Conservation (phyloP, 2,113 vertebrate species). For the Peucedramus taeniatus region DNA sequence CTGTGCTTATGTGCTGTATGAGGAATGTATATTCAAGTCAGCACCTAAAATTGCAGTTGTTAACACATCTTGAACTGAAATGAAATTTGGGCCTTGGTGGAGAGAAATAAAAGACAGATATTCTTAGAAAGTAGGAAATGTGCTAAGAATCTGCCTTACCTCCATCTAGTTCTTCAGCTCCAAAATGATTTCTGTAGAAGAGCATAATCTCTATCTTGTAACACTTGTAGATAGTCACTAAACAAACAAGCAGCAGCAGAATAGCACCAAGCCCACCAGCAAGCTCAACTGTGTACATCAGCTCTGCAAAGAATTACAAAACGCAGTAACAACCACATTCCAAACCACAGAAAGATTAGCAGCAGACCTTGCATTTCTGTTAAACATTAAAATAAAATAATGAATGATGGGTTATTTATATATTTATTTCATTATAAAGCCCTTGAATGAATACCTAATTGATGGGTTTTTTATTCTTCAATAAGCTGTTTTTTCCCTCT, state of each 20-base stretch:
- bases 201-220: conserved; percentile 98
- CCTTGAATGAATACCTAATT: not conserved
- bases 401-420: not conserved
- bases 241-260: conserved; percentile 91
- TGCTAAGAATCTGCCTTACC: conserved; percentile 77
- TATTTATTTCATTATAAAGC: not conserved
- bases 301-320: conserved; percentile 79
- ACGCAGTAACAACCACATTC: not conserved
- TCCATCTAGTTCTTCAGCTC: conserved; percentile 92
- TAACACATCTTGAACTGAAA: not conserved
- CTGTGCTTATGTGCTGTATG: not conserved
- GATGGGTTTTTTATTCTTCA: not conserved
- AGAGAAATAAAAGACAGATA: not conserved
- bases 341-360: not conserved
- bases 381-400: not conserved
- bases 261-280: conserved; percentile 96
- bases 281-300: conserved; percentile 98
- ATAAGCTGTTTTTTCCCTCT: not conserved
- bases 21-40: not conserved
- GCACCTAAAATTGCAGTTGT: not conserved
- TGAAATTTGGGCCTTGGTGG: not conserved
- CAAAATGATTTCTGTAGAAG: conserved; percentile 96
- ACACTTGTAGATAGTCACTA: conserved; percentile 96
- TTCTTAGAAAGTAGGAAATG: not conserved
- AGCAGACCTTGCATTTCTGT: not conserved